A percentile compares a stretch with the other conserved stretches of the same genome.
Conservation (phyloP, 2,797 vertebrate species). For the Fistularia tabacaria region DNA sequence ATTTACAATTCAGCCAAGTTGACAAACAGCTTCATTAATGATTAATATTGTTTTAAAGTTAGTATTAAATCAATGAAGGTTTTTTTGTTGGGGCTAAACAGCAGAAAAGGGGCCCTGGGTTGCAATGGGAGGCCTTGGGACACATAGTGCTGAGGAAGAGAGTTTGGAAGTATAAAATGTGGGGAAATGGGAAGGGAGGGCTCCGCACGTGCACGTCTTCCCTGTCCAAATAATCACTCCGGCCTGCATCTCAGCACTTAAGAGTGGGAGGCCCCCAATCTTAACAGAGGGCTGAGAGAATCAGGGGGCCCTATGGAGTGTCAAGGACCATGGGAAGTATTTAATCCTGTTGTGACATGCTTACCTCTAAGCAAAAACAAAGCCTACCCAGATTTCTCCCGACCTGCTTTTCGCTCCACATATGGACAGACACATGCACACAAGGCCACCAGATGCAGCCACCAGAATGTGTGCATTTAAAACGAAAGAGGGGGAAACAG, state of each 20-base stretch:
- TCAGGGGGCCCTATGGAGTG: constrained; percentile 31
- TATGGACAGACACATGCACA: constrained; percentile 11
- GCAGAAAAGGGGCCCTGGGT: constrained; percentile 4
- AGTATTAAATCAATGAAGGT: constrained; percentile 37
- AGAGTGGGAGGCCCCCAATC: constrained; percentile 41
- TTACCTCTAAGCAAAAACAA: constrained; percentile 51
- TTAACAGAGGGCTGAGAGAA: constrained; percentile 49
- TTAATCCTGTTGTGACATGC: constrained; percentile 67
- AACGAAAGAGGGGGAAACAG: not conserved
- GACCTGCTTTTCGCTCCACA: constrained; percentile 35
- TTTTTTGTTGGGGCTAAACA: constrained; percentile 30
- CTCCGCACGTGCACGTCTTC: constrained; percentile 43
- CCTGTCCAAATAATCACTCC: constrained; percentile 62
- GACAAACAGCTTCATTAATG: constrained; percentile 29
- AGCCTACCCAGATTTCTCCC: constrained; percentile 19
- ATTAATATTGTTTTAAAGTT: constrained; percentile 38
- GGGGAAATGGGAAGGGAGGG: not conserved
- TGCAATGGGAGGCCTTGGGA: constrained; percentile 12
- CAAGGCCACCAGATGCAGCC: constrained; percentile 4
- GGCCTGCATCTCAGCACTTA: constrained; percentile 57
- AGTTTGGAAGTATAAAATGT: constrained; percentile 30
- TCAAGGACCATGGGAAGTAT: constrained; percentile 65
- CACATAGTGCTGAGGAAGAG: constrained; percentile 45
- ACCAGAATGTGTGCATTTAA: not conserved
- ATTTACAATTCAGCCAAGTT: constrained; percentile 26